Evolutionary conservation across 2,797 vertebrate genomes (phyloP).

Genomic region (Zonotrichia albicollis): DNA sequence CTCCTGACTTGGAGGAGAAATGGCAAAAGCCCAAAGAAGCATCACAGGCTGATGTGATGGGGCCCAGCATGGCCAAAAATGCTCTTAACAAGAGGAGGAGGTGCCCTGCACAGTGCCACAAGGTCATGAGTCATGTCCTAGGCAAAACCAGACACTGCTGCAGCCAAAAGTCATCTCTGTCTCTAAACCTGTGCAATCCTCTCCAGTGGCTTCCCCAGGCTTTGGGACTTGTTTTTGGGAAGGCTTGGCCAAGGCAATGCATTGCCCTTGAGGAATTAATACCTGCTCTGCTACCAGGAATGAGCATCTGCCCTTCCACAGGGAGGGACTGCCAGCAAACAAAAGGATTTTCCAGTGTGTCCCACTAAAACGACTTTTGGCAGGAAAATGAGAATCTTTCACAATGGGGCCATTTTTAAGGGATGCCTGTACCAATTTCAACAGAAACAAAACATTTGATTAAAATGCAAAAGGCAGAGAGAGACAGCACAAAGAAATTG

Average conservation of each 20-base stretch:
- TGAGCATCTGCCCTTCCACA: slow-evolving; percentile 15
- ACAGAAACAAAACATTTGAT: slow-evolving; percentile 27
- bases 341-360: slow-evolving; percentile 40
- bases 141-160: background rate
- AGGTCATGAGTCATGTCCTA: background rate
- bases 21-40: background rate
- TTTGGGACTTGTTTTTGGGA: background rate
- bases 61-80: background rate
- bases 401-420: slow-evolving; percentile 15
- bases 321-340: background rate
- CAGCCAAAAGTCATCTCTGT: background rate
- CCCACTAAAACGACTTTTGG: slow-evolving; percentile 36
- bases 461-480: slow-evolving; percentile 17
- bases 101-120: fast-evolving
- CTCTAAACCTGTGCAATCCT: background rate
- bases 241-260: background rate
- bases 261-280: slow-evolving; percentile 1
- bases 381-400: background rate
- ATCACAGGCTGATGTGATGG: background rate
- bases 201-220: background rate
- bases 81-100: background rate
- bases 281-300: slow-evolving; percentile 21
- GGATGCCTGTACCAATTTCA: slow-evolving; percentile 26
- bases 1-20: background rate
- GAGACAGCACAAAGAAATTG: background rate